Evolutionary conservation across 2,888 invertebrate species (phyloP).

Genomic region (Melipona beecheii): DNA sequence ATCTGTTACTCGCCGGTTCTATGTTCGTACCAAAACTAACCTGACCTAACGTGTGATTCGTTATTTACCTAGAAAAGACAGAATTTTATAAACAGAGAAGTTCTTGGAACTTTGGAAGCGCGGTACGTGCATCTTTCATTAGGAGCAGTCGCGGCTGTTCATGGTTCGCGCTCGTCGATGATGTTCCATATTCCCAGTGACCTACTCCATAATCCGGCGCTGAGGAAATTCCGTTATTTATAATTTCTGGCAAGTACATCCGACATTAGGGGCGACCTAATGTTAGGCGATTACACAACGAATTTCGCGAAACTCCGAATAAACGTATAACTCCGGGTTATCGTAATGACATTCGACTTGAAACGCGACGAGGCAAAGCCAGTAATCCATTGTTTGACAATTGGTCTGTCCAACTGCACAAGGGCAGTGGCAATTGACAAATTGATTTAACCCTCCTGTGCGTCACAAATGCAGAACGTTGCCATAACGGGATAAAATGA

Average conservation of each 20-base stretch:
- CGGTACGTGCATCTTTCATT: not conserved
- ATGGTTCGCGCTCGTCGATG: constrained; percentile 58
- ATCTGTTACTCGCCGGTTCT: too few species aligned
- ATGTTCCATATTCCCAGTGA: constrained; percentile 66
- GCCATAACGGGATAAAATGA: too few species aligned
- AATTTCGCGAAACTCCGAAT: constrained; percentile 57
- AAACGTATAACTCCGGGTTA: constrained; percentile 47
- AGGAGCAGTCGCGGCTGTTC: not conserved
- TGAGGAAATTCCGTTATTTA: constrained; percentile 81
- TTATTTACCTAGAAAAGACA: not conserved
- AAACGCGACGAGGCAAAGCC: constrained; percentile 9
- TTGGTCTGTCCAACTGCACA: not conserved
- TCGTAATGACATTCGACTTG: constrained; percentile 30
- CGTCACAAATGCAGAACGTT: too few species aligned
- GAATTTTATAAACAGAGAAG: not conserved
- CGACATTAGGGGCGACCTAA: constrained; percentile 74
- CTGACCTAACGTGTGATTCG: not conserved
- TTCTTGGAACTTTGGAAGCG: constrained; percentile 15
- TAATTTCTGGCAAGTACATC: constrained; percentile 81
- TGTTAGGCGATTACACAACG: constrained; percentile 78
- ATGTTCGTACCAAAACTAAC: not conserved
- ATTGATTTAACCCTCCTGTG: not conserved
- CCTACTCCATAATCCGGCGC: constrained; percentile 75
- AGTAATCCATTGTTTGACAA: not conserved
- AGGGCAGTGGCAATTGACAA: not conserved